A percentile compares a stretch with the other conserved stretches of the same genome.
phyloP scores from a whole-genome alignment of 2,113 vertebrate genomes.

The Macrotis lagotis region DNA sequence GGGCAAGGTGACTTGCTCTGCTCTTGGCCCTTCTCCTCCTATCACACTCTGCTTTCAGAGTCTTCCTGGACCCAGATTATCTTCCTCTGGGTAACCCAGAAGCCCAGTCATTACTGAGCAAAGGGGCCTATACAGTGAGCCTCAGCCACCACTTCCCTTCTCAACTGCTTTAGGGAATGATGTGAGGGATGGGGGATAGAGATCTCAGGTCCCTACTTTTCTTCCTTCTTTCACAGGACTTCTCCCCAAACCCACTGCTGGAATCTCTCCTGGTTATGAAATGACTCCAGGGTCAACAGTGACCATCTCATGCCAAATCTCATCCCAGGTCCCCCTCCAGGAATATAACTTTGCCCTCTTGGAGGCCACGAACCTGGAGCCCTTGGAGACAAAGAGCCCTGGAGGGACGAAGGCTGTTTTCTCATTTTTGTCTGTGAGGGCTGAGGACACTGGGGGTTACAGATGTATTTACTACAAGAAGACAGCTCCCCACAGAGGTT shows the following conservation, averaged over 20 bases:
- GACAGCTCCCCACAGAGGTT: slow-evolving; percentile 70
- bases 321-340: neutral
- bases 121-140: neutral
- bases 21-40: no score
- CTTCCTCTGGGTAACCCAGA: neutral
- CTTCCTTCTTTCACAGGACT: neutral
- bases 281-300: neutral
- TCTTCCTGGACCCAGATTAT: neutral
- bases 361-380: slow-evolving; percentile 55
- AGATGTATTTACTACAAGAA: slow-evolving; percentile 76
- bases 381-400: slow-evolving; percentile 66
- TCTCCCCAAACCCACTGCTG: neutral
- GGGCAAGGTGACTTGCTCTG: neutral
- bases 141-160: neutral
- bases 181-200: neutral
- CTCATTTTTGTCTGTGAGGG: slow-evolving; percentile 36
- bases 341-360: slow-evolving; percentile 74
- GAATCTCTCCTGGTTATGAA: accelerated
- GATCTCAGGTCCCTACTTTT: neutral
- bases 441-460: slow-evolving; percentile 71
- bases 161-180: neutral
- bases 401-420: slow-evolving; percentile 59
- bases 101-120: neutral
- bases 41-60: neutral
- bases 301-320: neutral